A percentile compares a stretch with the other conserved stretches of the same genome.
phyloP scores from a whole-genome alignment of 2,888 invertebrate genomes.

The Spicauda simplicius region DNA sequence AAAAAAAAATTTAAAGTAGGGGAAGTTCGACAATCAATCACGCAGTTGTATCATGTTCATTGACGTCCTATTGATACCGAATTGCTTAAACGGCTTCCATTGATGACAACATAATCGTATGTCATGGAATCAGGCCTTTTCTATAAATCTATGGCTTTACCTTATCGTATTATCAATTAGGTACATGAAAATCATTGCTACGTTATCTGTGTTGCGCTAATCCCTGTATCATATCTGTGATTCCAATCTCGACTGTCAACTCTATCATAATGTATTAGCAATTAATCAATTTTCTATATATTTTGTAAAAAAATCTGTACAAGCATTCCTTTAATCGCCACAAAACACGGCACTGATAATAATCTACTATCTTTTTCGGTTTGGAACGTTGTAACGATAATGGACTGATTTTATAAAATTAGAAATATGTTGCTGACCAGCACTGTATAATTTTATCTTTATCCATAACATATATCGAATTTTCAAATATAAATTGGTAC shows the following conservation, averaged over 20 bases:
- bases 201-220: slow-evolving; percentile 44
- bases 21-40: too few species aligned
- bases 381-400: neutral
- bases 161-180: slow-evolving; percentile 39
- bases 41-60: too few species aligned
- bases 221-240: slow-evolving; percentile 46
- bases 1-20: too few species aligned
- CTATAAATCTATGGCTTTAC: slow-evolving; percentile 14
- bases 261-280: slow-evolving; percentile 58
- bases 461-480: too few species aligned
- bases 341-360: slow-evolving; percentile 17
- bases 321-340: slow-evolving; percentile 28
- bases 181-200: slow-evolving; percentile 42
- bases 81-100: too few species aligned
- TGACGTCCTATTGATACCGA: too few species aligned
- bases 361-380: slow-evolving; percentile 3
- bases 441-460: too few species aligned
- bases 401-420: neutral
- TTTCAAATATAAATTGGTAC: too few species aligned
- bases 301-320: slow-evolving; percentile 29
- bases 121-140: neutral
- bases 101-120: too few species aligned
- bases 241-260: slow-evolving; percentile 48
- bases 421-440: neutral
- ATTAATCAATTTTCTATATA: slow-evolving; percentile 50